These are phyloP conservation scores for Pseudeuparius sepicola DNA, from an alignment of 2,888 invertebrate genomes.

Conservation along the genomic window DNA sequence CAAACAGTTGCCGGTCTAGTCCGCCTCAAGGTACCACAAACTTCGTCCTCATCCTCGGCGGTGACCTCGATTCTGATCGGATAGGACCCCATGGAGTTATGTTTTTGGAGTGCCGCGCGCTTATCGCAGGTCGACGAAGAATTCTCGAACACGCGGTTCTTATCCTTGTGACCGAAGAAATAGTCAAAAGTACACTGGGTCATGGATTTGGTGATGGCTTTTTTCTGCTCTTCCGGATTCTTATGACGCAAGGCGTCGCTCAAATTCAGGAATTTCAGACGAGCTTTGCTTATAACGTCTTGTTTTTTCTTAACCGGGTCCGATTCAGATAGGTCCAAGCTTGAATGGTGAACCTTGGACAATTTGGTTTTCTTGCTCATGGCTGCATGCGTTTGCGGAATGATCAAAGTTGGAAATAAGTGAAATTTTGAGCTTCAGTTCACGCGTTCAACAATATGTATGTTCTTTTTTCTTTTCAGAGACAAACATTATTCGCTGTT, in stretches of 20 bases:
- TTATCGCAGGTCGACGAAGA: constrained; percentile 10
- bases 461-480: too few relatives aligned
- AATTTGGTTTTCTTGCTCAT: constrained; percentile 29
- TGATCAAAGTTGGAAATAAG: too few relatives aligned
- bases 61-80: constrained; percentile 34
- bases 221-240: constrained; percentile 30
- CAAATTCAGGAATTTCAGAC: constrained; percentile 33
- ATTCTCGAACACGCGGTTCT: constrained; percentile 29
- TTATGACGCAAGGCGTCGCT: constrained; percentile 41
- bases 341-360: constrained; percentile 42
- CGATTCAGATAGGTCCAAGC: constrained; percentile 36
- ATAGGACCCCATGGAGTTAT: constrained; percentile 36
- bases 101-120: constrained; percentile 30
- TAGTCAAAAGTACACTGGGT: constrained; percentile 42
- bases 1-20: constrained; percentile 34
- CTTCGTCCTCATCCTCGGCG: constrained; percentile 17
- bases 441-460: too few relatives aligned
- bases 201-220: constrained; percentile 34
- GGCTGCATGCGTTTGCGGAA: too few relatives aligned
- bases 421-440: too few relatives aligned
- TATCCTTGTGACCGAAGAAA: constrained; percentile 41
- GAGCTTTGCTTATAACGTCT: constrained; percentile 36
- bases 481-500: too few relatives aligned
- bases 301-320: constrained; percentile 40
- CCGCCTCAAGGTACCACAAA: constrained; percentile 26